Evolutionary conservation across 2,888 invertebrate genomes (phyloP).

Genomic region (Eupithecia pulchellata): DNA sequence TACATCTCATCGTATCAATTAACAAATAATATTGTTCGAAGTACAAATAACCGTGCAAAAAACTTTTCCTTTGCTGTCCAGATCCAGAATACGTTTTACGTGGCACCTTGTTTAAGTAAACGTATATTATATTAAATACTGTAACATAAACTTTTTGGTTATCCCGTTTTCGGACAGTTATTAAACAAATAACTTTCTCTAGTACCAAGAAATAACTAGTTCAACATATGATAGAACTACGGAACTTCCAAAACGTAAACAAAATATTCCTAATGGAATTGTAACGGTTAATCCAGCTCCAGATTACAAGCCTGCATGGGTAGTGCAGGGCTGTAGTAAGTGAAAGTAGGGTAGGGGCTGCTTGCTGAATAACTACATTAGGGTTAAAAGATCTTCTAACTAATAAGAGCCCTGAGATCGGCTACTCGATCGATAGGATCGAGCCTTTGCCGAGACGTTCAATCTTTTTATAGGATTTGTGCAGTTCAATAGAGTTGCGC

Average conservation of each 20-base stretch:
- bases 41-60: not conserved
- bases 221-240: not conserved
- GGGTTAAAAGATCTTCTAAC: not conserved
- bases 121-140: not conserved
- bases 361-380: not conserved
- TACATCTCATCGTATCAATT: no score
- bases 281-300: constrained; percentile 34
- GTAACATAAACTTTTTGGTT: not conserved
- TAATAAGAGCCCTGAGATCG: not conserved
- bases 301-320: constrained; percentile 34
- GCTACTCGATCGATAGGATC: not conserved
- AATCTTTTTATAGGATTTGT: not conserved
- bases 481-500: not conserved
- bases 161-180: not conserved
- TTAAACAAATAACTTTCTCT: not conserved
- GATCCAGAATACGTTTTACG: not conserved
- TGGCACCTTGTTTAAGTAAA: not conserved
- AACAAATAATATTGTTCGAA: not conserved
- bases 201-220: not conserved
- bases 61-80: not conserved
- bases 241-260: constrained; percentile 25
- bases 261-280: constrained; percentile 34
- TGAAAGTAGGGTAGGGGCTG: not conserved
- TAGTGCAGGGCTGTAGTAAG: constrained; percentile 17
- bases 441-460: not conserved